Evolutionary conservation across 2,888 invertebrate species (phyloP).

Genomic region (Drosophila testacea): DNA sequence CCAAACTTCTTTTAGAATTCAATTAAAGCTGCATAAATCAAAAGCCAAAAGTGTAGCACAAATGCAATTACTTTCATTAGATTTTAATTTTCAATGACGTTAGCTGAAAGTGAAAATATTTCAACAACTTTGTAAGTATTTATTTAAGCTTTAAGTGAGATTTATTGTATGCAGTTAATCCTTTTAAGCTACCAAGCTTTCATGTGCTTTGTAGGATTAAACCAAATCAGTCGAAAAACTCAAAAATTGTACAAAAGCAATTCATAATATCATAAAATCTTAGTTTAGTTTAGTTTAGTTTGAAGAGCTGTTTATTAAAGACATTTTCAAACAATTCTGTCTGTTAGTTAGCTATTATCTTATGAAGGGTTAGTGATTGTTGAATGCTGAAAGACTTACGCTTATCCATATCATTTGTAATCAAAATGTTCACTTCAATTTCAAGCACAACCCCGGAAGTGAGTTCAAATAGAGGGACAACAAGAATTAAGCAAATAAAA

Average conservation of each 20-base stretch:
- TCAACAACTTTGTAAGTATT: background rate
- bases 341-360: constrained; percentile 11
- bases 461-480: constrained; percentile 10
- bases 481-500: constrained; percentile 74
- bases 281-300: background rate
- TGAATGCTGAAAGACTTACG: constrained; percentile 15
- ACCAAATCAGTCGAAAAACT: background rate
- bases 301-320: constrained; percentile 11
- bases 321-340: constrained; percentile 1
- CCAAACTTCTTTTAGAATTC: too few relatives aligned
- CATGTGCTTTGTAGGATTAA: too few relatives aligned
- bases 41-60: background rate
- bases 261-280: background rate
- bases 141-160: background rate
- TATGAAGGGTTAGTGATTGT: constrained; percentile 16
- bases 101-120: background rate
- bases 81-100: too few relatives aligned
- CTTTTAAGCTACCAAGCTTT: too few relatives aligned
- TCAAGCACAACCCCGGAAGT: constrained; percentile 30
- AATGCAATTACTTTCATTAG: background rate
- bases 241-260: background rate
- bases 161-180: too few relatives aligned
- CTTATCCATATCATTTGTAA: constrained; percentile 50
- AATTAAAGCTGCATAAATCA: background rate
- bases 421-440: constrained; percentile 54